Evolutionary conservation across 64 coral and sea anemone species (phyloP), one percentile per base, ranked within the genome.

Genomic region (Montipora cactus): DNA sequence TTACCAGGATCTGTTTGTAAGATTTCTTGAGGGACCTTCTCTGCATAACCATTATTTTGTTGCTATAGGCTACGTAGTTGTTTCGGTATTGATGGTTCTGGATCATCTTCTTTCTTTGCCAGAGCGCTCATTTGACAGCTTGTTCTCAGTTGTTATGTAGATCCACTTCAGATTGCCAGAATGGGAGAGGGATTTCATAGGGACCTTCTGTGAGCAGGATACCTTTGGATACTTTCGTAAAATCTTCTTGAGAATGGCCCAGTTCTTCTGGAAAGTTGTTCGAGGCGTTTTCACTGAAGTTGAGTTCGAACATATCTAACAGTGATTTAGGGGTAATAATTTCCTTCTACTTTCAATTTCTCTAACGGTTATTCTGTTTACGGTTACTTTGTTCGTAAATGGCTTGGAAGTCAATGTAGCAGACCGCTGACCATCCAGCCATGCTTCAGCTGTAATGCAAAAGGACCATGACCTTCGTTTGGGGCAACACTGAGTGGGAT

Each of bases 351-450:
- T 93, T 73, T 87, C 78, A 20, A 48, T 57, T 69, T 89, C 79
- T 75, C 81, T 87, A 55, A 90, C 87, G 53, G 59, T 68, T 22
- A 95, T 95, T 77, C 80, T 25, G 79, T 49, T 90, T 71, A 86
- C 87, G 12, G 78, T 83, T 25, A 82, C 58, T 10, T 44, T 73
- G 13, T 71, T 73, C n/a, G 66, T 19, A 19, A 18, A 8, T 18
- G 13, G 12, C 18, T 51, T 49, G 10, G n/a, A 52, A 8, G 18
- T 48, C 47, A 45, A 47, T 76, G 87, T 20, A 91, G 44, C 13
- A 81, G 94, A 18, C 81, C 76, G 50, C 75, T 95, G 22, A 95
- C 76, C 48, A 89, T 91, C 94, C 94, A 91, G 4, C 94, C 94
- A 62, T 95, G 94, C 44, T 83, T 72, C 13, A 95, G 57, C 2